Evolutionary conservation across 2,113 vertebrate species (phyloP).

Genomic region (Festucalex cinctus): DNA sequence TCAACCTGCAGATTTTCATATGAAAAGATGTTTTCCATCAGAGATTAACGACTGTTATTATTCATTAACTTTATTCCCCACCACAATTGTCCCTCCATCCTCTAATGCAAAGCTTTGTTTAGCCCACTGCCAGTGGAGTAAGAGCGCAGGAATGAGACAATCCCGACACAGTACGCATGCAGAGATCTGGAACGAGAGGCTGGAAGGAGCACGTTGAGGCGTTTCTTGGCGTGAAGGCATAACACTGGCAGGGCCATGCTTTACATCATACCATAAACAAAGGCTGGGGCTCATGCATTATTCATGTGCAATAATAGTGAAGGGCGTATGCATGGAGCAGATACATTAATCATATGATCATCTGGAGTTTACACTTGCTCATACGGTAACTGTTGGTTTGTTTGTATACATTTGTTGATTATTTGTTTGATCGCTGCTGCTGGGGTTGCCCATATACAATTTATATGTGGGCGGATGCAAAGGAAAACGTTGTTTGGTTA

Average conservation of each 20-base stretch:
- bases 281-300: slow-evolving; percentile 57
- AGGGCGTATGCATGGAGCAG: slow-evolving; percentile 33
- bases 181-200: slow-evolving; percentile 16
- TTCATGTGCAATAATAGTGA: slow-evolving; percentile 55
- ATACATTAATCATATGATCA: slow-evolving; percentile 63
- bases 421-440: slow-evolving; percentile 41
- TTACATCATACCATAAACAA: slow-evolving; percentile 57
- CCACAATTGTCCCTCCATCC: neutral
- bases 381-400: slow-evolving; percentile 51
- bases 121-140: slow-evolving; percentile 21
- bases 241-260: slow-evolving; percentile 26
- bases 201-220: slow-evolving; percentile 19
- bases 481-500: slow-evolving; percentile 24
- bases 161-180: slow-evolving; percentile 15
- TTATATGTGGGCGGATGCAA: slow-evolving; percentile 35
- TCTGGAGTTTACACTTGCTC: slow-evolving; percentile 58
- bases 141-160: slow-evolving; percentile 9
- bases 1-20: slow-evolving; percentile 74
- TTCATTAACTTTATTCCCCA: slow-evolving; percentile 48
- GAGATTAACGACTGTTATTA: slow-evolving; percentile 66
- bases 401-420: slow-evolving; percentile 47
- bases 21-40: slow-evolving; percentile 72
- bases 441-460: slow-evolving; percentile 27
- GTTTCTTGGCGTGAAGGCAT: slow-evolving; percentile 45
- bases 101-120: slow-evolving; percentile 25